Evolutionary conservation across 2,113 vertebrate species (phyloP).

Genomic region (Meleagris gallopavo): DNA sequence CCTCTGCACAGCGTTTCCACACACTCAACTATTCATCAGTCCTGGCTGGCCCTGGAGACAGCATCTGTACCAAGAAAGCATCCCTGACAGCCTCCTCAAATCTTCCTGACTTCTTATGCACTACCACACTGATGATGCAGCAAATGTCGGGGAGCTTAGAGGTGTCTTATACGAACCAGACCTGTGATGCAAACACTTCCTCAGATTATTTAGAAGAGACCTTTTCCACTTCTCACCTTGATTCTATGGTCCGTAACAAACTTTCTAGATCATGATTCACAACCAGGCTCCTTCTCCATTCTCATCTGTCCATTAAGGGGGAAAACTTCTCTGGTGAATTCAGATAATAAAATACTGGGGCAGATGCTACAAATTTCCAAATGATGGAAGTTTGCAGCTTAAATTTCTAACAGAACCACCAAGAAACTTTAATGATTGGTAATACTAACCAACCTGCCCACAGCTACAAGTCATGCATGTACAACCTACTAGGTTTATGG

Average conservation of each 20-base stretch:
- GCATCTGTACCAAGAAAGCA: not conserved
- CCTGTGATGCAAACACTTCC: not conserved
- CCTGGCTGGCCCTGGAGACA: not conserved
- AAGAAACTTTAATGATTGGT: not conserved
- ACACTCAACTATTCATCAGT: not conserved
- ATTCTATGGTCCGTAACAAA: not conserved
- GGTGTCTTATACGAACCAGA: not conserved
- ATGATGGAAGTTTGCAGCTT: not conserved
- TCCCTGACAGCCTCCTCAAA: not conserved
- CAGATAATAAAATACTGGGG: not conserved
- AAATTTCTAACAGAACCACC: not conserved
- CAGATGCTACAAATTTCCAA: not conserved
- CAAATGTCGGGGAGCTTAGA: not conserved
- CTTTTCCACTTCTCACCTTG: not conserved
- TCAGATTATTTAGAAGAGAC: not conserved
- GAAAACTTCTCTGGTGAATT: not conserved
- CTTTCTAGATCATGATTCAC: fast-evolving
- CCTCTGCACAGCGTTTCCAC: not conserved
- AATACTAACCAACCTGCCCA: not conserved
- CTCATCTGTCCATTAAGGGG: not conserved
- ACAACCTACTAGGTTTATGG: too few species aligned
- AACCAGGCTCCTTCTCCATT: not conserved
- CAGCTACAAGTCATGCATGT: not conserved
- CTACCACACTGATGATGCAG: not conserved
- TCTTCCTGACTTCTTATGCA: not conserved